A percentile compares a stretch with the other conserved stretches of the same genome.
phyloP scores from a whole-genome alignment of 2,888 invertebrate species.

The Esperia sulphurella region DNA sequence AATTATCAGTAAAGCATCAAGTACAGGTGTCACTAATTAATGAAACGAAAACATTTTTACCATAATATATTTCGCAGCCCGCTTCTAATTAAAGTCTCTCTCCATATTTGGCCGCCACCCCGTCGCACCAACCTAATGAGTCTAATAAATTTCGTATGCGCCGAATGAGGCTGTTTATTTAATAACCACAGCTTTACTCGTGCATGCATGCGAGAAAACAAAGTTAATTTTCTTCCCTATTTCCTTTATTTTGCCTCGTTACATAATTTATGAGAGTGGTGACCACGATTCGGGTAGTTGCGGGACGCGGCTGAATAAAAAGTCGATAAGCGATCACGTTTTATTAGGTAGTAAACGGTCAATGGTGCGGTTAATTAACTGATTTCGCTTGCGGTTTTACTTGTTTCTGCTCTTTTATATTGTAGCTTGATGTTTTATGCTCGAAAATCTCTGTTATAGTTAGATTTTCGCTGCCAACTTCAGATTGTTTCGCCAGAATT shows the following conservation, averaged over 20 bases:
- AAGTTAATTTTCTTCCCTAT: slow-evolving; percentile 42
- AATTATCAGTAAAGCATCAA: background rate
- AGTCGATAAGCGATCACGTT: background rate
- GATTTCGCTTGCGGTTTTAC: background rate
- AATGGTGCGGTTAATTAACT: slow-evolving; percentile 1
- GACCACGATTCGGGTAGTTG: slow-evolving; percentile 4
- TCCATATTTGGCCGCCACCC: slow-evolving; percentile 12
- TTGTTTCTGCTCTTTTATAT: too few species aligned
- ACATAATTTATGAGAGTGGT: slow-evolving; percentile 14
- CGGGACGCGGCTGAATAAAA: background rate
- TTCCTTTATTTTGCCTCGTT: slow-evolving; percentile 16
- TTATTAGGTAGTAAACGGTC: background rate
- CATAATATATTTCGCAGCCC: background rate
- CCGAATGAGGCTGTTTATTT: slow-evolving; percentile 36
- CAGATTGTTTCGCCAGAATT: too few species aligned
- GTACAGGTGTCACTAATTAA: background rate
- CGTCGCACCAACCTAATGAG: slow-evolving; percentile 28
- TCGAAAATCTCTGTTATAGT: too few species aligned
- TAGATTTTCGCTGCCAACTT: too few species aligned
- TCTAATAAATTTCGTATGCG: slow-evolving; percentile 40
- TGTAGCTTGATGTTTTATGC: too few species aligned
- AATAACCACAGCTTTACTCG: slow-evolving; percentile 42
- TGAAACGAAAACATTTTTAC: background rate
- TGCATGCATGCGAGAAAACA: slow-evolving; percentile 28
- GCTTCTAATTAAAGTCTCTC: background rate